Evolutionary conservation across 2,113 vertebrate species (phyloP).

Genomic region (Girardinichthys multiradiatus): DNA sequence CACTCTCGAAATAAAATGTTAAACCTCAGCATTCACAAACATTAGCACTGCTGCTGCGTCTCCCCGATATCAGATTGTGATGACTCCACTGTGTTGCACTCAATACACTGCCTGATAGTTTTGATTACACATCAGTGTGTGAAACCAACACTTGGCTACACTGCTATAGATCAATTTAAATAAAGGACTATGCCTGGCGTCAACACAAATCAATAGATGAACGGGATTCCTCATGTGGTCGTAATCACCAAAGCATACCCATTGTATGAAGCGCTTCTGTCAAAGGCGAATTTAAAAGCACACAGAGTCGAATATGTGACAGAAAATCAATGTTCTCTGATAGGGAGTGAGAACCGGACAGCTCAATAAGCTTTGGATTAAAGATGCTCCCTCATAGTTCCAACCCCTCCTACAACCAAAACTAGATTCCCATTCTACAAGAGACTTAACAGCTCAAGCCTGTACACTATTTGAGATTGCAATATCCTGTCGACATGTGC

Average conservation of each 20-base stretch:
- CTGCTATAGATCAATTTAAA: constrained; percentile 61
- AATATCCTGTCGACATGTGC: constrained; percentile 60
- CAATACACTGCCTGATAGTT: constrained; percentile 14
- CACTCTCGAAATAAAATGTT: constrained; percentile 28
- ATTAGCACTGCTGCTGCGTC: constrained; percentile 27
- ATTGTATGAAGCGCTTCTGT: constrained; percentile 39
- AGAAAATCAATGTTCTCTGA: constrained; percentile 67
- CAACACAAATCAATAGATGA: constrained; percentile 66
- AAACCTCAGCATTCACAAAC: constrained; percentile 18
- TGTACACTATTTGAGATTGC: constrained; percentile 65
- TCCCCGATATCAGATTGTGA: constrained; percentile 17
- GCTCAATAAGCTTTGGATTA: constrained; percentile 69
- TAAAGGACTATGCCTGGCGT: constrained; percentile 49
- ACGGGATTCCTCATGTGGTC: constrained; percentile 56
- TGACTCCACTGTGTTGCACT: constrained; percentile 18
- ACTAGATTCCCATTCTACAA: constrained; percentile 47
- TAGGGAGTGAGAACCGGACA: constrained; percentile 67
- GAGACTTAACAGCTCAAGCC: constrained; percentile 62
- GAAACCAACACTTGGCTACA: constrained; percentile 43
- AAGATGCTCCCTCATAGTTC: constrained; percentile 36
- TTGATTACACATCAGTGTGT: constrained; percentile 57
- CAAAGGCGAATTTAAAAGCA: constrained; percentile 39
- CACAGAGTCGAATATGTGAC: constrained; percentile 49
- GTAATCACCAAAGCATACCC: constrained; percentile 50
- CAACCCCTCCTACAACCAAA: constrained; percentile 12